These are phyloP conservation scores for Acromyrmex heyeri DNA, from an alignment of 1,140 invertebrate genomes.

Conservation along the genomic window DNA sequence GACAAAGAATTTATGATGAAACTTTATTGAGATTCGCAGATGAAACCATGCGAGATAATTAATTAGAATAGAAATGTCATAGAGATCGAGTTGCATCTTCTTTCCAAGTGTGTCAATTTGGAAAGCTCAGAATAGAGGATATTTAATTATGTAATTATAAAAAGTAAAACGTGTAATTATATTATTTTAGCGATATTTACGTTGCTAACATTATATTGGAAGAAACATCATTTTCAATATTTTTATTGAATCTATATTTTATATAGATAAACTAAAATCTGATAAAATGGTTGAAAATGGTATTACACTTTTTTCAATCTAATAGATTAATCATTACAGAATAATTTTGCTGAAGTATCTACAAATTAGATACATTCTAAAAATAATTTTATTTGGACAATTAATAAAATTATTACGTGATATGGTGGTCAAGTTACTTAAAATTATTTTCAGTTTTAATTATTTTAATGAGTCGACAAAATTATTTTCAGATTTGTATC, in stretches of 20 bases:
- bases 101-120: background rate
- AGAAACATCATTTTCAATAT: background rate
- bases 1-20: constrained; percentile 67
- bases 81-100: background rate
- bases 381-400: too few species aligned
- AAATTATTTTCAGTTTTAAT: too few species aligned
- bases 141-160: constrained; percentile 4
- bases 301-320: background rate
- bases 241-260: background rate
- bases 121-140: background rate
- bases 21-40: constrained; percentile 40
- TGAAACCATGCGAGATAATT: constrained; percentile 29
- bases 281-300: background rate
- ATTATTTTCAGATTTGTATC: too few species aligned
- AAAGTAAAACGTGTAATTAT: background rate
- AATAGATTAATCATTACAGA: background rate
- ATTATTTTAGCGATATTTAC: background rate
- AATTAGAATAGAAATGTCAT: constrained; percentile 24
- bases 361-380: too few species aligned
- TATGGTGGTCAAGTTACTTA: too few species aligned
- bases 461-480: too few species aligned
- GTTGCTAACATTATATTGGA: background rate
- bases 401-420: too few species aligned
- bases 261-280: background rate
- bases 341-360: too few species aligned